These are phyloP conservation scores for Avahi laniger DNA, from an alignment of 2,797 vertebrate genomes.

Conservation along the genomic window DNA sequence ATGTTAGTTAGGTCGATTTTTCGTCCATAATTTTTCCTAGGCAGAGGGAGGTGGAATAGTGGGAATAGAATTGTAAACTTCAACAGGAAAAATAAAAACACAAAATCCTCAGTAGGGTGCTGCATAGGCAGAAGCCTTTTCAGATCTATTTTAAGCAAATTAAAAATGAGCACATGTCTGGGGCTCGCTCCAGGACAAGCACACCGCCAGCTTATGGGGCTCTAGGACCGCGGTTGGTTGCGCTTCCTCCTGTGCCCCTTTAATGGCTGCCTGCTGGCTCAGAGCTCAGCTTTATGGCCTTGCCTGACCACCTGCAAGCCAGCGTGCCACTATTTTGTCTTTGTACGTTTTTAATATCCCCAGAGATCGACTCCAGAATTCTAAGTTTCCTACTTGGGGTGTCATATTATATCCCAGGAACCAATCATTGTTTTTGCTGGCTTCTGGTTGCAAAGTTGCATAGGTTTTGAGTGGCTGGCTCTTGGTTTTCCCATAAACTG, in stretches of 20 bases:
- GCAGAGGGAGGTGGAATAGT: too few relatives aligned
- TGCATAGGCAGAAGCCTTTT: background rate
- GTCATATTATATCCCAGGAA: background rate
- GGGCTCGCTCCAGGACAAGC: background rate
- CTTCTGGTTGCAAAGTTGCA: background rate
- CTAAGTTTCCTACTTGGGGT: background rate
- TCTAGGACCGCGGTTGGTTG: background rate
- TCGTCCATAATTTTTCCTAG: background rate
- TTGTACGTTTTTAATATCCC: background rate
- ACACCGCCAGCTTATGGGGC: rapidly evolving
- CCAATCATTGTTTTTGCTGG: background rate
- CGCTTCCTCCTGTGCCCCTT: background rate
- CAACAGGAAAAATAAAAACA: background rate
- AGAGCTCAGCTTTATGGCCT: rapidly evolving
- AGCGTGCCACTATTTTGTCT: background rate
- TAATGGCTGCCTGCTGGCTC: background rate
- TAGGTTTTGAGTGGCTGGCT: background rate
- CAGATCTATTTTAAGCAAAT: background rate
- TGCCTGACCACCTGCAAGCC: background rate
- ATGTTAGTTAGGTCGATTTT: background rate
- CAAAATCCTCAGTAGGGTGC: background rate
- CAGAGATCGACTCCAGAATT: background rate
- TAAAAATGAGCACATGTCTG: background rate
- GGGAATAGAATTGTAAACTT: background rate
- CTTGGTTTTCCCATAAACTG: background rate